These are phyloP conservation scores for Nothoprocta perdicaria DNA, from an alignment of 2,113 vertebrate species.

Conservation along the genomic window DNA sequence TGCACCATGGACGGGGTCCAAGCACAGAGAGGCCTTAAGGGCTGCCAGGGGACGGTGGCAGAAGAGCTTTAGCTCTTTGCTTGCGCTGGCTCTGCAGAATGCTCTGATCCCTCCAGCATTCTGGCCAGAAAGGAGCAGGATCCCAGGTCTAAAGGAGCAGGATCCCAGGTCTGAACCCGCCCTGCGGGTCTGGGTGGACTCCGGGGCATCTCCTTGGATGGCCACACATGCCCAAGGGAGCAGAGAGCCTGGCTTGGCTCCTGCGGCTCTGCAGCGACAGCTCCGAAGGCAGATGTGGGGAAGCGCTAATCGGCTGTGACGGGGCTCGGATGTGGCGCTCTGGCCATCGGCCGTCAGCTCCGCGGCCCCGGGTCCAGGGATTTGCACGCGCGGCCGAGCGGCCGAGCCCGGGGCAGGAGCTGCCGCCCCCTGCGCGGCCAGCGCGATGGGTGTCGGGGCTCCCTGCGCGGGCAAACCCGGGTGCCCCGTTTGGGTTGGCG, in stretches of 20 bases:
- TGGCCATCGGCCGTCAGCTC: background rate
- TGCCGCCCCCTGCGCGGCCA: no score
- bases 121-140: no score
- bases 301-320: background rate
- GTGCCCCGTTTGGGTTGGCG: background rate
- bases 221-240: background rate
- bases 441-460: background rate
- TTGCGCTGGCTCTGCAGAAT: background rate
- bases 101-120: background rate
- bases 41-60: background rate
- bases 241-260: background rate
- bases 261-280: background rate
- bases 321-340: no score
- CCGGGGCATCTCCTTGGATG: background rate
- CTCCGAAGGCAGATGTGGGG: background rate
- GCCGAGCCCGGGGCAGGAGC: background rate
- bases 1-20: fast-evolving
- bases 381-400: background rate
- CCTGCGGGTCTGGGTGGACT: background rate
- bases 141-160: background rate
- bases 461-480: no score
- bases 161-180: no score
- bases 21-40: fast-evolving
- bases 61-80: background rate
- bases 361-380: background rate